Conservation (phyloP, 1,140 invertebrate species). For the Drosophila miranda region DNA sequence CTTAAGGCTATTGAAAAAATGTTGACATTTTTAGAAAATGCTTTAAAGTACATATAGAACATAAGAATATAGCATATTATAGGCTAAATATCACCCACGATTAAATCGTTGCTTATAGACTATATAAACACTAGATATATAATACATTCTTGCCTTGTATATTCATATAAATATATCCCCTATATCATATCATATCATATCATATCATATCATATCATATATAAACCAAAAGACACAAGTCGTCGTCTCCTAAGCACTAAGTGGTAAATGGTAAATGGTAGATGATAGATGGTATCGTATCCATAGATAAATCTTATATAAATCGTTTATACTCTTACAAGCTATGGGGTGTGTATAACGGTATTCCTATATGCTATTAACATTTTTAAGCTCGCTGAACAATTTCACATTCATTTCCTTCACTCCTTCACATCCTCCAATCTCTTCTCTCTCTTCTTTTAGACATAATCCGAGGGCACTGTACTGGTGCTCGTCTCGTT, state of each 20-base stretch:
- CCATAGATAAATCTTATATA: slow-evolving; percentile 9
- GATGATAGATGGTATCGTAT: background rate
- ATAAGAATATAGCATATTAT: slow-evolving; percentile 81
- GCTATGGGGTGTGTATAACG: slow-evolving; percentile 51
- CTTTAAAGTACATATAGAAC: slow-evolving; percentile 74
- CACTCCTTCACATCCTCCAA: background rate
- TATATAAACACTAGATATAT: slow-evolving; percentile 76
- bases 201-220: slow-evolving; percentile 25
- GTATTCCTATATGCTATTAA: slow-evolving; percentile 50
- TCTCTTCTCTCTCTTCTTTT: slow-evolving; percentile 29
- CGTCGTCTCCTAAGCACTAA: slow-evolving; percentile 23
- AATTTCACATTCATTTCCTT: slow-evolving; percentile 40
- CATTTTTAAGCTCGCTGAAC: slow-evolving; percentile 69
- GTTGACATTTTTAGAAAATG: slow-evolving; percentile 79
- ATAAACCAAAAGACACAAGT: slow-evolving; percentile 45
- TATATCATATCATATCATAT: slow-evolving; percentile 11
- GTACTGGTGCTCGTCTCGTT: slow-evolving; percentile 85
- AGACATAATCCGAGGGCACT: slow-evolving; percentile 87
- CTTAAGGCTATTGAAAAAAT: slow-evolving; percentile 36
- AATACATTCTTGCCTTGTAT: slow-evolving; percentile 61
- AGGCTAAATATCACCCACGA: slow-evolving; percentile 82
- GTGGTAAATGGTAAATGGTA: slow-evolving; percentile 33
- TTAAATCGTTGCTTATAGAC: slow-evolving; percentile 79
- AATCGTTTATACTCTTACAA: slow-evolving; percentile 29
- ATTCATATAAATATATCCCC: slow-evolving; percentile 57